Evolutionary conservation across 2,797 vertebrate species (phyloP), one percentile per base, ranked within the genome.

Genomic region (Coendou prehensilis): DNA sequence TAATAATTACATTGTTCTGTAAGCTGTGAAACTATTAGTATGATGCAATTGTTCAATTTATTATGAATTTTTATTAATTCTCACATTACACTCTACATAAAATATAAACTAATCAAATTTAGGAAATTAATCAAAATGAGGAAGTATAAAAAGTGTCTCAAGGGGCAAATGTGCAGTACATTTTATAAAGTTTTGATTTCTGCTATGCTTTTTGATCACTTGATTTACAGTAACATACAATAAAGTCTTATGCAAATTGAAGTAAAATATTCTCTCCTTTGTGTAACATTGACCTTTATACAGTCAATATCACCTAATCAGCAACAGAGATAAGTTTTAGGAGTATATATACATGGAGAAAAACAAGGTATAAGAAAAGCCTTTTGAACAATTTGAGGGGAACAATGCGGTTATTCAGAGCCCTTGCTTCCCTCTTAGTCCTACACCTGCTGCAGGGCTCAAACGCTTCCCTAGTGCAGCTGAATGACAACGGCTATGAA

Each of bases 401-500:
- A 83, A 41, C 1, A n/a, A 98, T 98, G 97, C n/a, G 30, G 5
- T 18, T 73, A 22, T 52, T 78, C 78, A 90, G 76, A 76, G n/a
- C 28, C 18, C 33, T 59, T 64, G 37, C 37, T 45, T 89, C 90
- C 37, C 28, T 97, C 80, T 76, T 95, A 20, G 63, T 91, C 20
- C 92, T 97, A 1, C 45, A 23, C 69, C 86, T 96, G 82, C 57
- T 96, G 8, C 92, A 50, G 23, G 9, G 8, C 11, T 90, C 95
- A 2, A 59, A 92, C 18, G 1, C 90, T 78, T 97, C 97, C 82
- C 13, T 98, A 0, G 9, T 97, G 37, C 81, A 0, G 10, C 88
- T 97, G 90, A 96, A 37, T n/a, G 22, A 54, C 56, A 98, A 96
- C 59, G 97, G 97, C 9, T 98, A 96, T 3, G 97, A 97, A 88